Base-by-base conservation (phyloP, 2,888 invertebrate species). In the Leptinotarsa peninsularis region DNA sequence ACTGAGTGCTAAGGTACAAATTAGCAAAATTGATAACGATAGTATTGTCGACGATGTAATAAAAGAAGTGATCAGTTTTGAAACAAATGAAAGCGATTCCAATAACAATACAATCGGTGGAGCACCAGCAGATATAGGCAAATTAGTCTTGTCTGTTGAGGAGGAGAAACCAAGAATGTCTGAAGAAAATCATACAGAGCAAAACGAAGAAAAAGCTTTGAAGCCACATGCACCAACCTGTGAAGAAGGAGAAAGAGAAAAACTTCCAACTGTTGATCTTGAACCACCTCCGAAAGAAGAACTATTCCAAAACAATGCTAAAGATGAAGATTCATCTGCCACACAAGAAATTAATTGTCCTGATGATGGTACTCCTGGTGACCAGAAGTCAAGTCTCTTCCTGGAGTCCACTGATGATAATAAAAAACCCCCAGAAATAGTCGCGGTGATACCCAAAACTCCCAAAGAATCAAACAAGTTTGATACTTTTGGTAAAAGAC, bases 381-480 rank as follows among this genome's bases (percentile, higher is more conserved):
- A 18, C 18, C 58, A 58, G 23, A 58, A 58, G 13, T 58, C 21
- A 18, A 14, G 13, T 49, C 33, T 54, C 23, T 1, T 43, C 4
- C 1, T 43, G 15, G 49, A 66, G 17, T 43, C 43, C 15, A 18
- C 52, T 13, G 17, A 14, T 18, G 80, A 82, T 33, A 73, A 43
- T 43, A 43, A 75, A 4, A 81, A 83, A 71, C 81, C 83, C 49
- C 86, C 85, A 7, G 83, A 83, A 82, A 74, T 86, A n/a, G 82
- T 86, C 4, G 85, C 81, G 7, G 78, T 85, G 18, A 83, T 85
- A 52, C 83, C 84, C 2, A 86, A 86, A 79, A 77, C 81, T 4
- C 56, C 78, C 43, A 76, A 77, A 68, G 77, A 82, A 15, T 74
- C 78, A 21, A 72, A 76, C 14, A 81, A 82, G 67, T 84, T 82